Evolutionary conservation across 2,888 invertebrate species (phyloP).

Genomic region (Yponomeuta sedellus): DNA sequence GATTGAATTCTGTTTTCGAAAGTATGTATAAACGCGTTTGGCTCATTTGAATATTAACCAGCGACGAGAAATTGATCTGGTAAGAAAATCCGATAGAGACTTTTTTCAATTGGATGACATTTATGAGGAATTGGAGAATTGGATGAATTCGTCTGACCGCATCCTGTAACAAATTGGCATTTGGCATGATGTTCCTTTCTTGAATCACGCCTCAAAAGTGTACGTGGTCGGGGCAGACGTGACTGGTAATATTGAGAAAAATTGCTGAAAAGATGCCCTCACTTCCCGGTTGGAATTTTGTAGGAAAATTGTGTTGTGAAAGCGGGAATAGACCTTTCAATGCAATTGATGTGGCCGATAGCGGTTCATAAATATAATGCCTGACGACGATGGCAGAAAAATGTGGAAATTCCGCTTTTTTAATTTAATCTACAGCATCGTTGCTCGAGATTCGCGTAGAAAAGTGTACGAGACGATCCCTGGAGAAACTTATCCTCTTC

Average conservation of each 20-base stretch:
- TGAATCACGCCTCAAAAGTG: constrained; percentile 1
- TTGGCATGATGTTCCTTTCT: not conserved
- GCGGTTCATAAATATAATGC: not conserved
- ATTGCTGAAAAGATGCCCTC: not conserved
- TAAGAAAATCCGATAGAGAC: not conserved
- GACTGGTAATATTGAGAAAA: not conserved
- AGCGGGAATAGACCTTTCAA: not conserved
- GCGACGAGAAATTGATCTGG: not conserved
- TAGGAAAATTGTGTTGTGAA: not conserved
- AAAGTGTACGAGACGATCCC: too few relatives aligned
- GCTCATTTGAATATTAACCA: not conserved
- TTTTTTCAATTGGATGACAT: not conserved
- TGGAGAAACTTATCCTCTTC: too few relatives aligned
- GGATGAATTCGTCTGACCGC: not conserved
- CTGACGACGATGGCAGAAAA: not conserved
- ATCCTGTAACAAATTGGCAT: not conserved
- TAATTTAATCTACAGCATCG: too few relatives aligned
- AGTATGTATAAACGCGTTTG: too few relatives aligned
- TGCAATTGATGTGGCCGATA: not conserved
- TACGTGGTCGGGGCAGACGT: constrained; percentile 4
- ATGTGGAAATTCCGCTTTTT: not conserved
- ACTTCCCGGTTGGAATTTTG: not conserved
- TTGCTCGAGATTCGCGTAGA: too few relatives aligned
- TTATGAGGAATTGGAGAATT: not conserved
- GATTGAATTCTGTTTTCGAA: not conserved